phyloP scores from a whole-genome alignment of 2,888 invertebrate species.

The Netelia fuscicornis region DNA sequence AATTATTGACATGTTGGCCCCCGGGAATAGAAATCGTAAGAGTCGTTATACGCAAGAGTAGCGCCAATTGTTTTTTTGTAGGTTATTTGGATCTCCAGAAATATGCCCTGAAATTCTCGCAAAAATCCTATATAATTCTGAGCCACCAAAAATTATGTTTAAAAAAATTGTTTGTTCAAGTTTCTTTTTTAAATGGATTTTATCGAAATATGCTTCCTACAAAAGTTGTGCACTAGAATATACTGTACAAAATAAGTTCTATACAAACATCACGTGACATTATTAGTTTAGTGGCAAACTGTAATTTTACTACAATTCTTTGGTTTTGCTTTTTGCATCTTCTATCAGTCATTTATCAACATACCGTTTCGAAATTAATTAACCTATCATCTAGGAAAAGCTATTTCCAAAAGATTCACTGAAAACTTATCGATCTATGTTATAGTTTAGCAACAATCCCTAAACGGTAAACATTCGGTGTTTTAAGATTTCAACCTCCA shows the following conservation, averaged over 20 bases:
- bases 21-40: too few relatives aligned
- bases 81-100: neutral
- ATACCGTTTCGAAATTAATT: neutral
- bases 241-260: neutral
- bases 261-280: neutral
- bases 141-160: neutral
- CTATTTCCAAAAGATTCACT: too few relatives aligned
- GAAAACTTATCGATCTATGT: too few relatives aligned
- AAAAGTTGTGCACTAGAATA: neutral
- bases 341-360: neutral
- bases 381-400: neutral
- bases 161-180: neutral
- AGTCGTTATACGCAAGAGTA: neutral
- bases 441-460: too few relatives aligned
- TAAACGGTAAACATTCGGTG: neutral
- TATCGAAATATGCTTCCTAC: constrained; percentile 16
- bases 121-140: neutral
- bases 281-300: neutral
- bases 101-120: too few relatives aligned
- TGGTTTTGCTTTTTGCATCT: neutral
- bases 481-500: too few relatives aligned
- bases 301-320: neutral
- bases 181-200: neutral
- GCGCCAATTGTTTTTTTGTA: neutral
- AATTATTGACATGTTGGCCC: too few relatives aligned